Base-by-base conservation (phyloP, 2,113 vertebrate genomes). In the Perognathus longimembris region DNA sequence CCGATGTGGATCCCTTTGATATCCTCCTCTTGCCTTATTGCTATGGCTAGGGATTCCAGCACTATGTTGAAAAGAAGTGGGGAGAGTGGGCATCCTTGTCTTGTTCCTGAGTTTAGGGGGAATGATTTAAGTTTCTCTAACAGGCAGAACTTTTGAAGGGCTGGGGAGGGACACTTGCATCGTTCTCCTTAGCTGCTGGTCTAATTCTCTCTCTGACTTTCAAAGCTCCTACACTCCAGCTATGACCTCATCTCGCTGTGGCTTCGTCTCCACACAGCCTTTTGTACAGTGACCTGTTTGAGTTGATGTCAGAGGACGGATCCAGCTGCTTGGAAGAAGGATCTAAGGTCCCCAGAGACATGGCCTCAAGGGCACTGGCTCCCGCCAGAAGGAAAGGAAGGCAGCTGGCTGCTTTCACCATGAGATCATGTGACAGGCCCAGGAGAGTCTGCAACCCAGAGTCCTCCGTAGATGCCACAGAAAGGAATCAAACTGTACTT, bases 341-440 rank as follows among this genome's bases (percentile, higher is more conserved):
- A 59, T 76, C 59, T 40, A 36, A 34, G 30, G 36, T 82, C 36
- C 57, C 40, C 6, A 22, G 70, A 70, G 77, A 73, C 20, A 2
- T 36, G 40, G 36, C 20, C 54, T 73, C 42, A 7, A 32, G 57
- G 79, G 54, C 30, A 77, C 57, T 10, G 15, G 9, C 54, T 69
- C 87, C 74, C 70, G 81, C 59, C 88, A 80, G 54, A 85, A 81
- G 32, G 70, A 40, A 74, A 75, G 69, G 74, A 34, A 77, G 59
- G 80, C 50, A 80, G 81, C 61, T 84, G 70, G n/a, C 67, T 30
- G 34, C 38, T 4, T 1, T 10, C 80, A 70, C 75, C 38, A 24
- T 0, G 1, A 64, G 86, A 22, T n/a, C 24, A 18, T 18, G 63
- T 57, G 10, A 42, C 0, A 7, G 54, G 70, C 92, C 18, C 15